Evolutionary conservation across 1,140 invertebrate species (phyloP), one percentile per base, ranked within the genome.

Genomic region (Nixonia krombeini): DNA sequence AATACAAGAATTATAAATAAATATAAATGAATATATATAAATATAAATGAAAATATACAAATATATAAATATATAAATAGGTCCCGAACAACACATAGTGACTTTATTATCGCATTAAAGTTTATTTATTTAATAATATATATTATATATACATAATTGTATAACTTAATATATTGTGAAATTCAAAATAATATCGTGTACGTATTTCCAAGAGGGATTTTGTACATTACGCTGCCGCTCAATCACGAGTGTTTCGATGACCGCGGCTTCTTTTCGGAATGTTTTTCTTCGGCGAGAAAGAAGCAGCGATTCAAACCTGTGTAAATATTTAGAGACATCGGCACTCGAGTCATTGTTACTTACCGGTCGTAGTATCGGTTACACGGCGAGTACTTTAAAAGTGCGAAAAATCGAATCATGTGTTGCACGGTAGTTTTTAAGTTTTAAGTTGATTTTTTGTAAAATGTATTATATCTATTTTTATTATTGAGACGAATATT

Each of bases 101-200:
- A 83, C 75, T 82, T 82, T 84, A 83, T 84, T 82, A 84, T 81
- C 64, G 74, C 74, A 81, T 84, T 81, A 73, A 79, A 82, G 79
- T 82, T 82, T 84, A 82, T 83, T 82, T 84, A 83, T 83, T 82
- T 81, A 79, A 78, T 76, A 77, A 80, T 72, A 70, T n/a, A n/a
- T 77, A 74, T 62, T 76, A 75, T 78, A 72, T 70, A 73, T 72
- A 78, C 62, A 73, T 70, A 70, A 78, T 70, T 75, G 72, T 73
- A 75, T 63, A 70, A 78, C 66, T 53, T 80, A 70, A 80, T 76
- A 76, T 74, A 79, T 73, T 67, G 29, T 68, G 64, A 74, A 35
- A 42, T 62, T 31, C 31, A 66, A 45, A 50, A 71, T 42, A 53
- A 41, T 49, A 55, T 58, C 37, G 44, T 70, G 67, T 72, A 65